Conservation (phyloP, 1,140 invertebrate species). For the Neoseiulus cucumeris region DNA sequence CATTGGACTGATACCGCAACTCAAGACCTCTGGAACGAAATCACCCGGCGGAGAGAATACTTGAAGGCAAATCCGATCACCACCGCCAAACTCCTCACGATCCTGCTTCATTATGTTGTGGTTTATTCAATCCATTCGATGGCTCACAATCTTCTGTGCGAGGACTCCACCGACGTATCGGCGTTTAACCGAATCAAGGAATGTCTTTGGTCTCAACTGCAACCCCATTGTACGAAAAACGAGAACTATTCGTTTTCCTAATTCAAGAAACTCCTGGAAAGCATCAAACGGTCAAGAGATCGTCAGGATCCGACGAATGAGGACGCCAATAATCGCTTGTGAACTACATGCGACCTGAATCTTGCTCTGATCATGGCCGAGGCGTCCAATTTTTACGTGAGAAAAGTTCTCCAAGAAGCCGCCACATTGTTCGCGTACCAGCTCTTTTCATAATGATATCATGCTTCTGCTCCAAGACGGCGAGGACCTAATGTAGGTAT, state of each 20-base stretch:
- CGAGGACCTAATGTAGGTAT: too few species aligned
- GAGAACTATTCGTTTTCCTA: constrained; percentile 89
- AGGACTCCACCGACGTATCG: constrained; percentile 49
- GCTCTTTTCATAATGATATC: too few species aligned
- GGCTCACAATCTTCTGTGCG: constrained; percentile 67
- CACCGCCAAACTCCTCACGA: constrained; percentile 23
- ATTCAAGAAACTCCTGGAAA: constrained; percentile 72
- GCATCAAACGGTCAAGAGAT: constrained; percentile 55
- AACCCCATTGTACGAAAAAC: constrained; percentile 74
- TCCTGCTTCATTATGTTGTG: constrained; percentile 74
- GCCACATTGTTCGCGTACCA: constrained; percentile 28
- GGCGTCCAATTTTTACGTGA: constrained; percentile 65
- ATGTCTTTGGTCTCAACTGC: constrained; percentile 79
- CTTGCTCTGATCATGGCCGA: constrained; percentile 66
- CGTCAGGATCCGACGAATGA: constrained; percentile 59
- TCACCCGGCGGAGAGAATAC: constrained; percentile 71
- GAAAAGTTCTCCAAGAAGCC: constrained; percentile 58
- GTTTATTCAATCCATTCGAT: constrained; percentile 81
- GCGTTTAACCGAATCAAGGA: constrained; percentile 25
- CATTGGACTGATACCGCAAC: constrained; percentile 13
- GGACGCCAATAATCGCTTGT: constrained; percentile 70
- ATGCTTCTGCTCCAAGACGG: too few species aligned
- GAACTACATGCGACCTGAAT: constrained; percentile 82
- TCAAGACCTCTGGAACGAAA: constrained; percentile 51
- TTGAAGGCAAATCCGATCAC: constrained; percentile 28